A percentile compares a stretch with the other conserved stretches of the same genome.
Evolutionary conservation across 2,797 vertebrate genomes (phyloP).

Genomic region (Danio choprae): DNA sequence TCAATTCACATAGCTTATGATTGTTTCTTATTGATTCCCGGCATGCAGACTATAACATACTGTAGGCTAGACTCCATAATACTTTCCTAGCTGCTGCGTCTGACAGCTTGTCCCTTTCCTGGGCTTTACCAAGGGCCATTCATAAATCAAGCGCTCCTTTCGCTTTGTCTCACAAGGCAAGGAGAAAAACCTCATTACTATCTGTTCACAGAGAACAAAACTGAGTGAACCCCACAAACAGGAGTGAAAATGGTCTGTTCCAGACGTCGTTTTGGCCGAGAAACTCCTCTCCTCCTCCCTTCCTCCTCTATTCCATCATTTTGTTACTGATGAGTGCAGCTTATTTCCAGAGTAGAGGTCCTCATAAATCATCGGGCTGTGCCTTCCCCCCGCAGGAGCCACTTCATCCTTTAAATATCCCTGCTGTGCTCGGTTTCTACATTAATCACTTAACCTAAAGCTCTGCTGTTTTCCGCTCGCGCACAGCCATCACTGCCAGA

Average conservation of each 20-base stretch:
- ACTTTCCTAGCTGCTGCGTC: background rate
- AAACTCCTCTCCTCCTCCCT: slow-evolving; percentile 2
- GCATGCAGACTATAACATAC: background rate
- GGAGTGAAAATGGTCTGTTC: slow-evolving; percentile 34
- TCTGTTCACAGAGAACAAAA: slow-evolving; percentile 75
- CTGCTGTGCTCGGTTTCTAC: slow-evolving; percentile 63
- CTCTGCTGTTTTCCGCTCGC: slow-evolving; percentile 56
- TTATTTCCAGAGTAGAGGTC: slow-evolving; percentile 57
- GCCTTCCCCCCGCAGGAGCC: slow-evolving; percentile 53
- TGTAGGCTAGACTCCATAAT: slow-evolving; percentile 5
- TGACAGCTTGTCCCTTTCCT: slow-evolving; percentile 60
- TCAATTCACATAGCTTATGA: background rate
- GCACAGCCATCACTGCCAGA: slow-evolving; percentile 66
- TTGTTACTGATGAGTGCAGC: slow-evolving; percentile 62
- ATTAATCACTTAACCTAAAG: slow-evolving; percentile 77
- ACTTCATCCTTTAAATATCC: slow-evolving; percentile 72
- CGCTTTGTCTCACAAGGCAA: slow-evolving; percentile 79
- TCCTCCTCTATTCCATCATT: slow-evolving; percentile 35
- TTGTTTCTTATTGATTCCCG: slow-evolving; percentile 3
- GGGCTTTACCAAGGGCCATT: slow-evolving; percentile 67
- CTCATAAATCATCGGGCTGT: slow-evolving; percentile 69
- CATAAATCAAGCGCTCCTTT: slow-evolving; percentile 79
- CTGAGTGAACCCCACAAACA: slow-evolving; percentile 4
- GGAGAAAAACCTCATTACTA: slow-evolving; percentile 82
- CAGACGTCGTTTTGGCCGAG: background rate